A percentile compares a stretch with the other conserved stretches of the same genome.
Conservation (phyloP, 2,113 vertebrate genomes). For the Plestiodon gilberti region DNA sequence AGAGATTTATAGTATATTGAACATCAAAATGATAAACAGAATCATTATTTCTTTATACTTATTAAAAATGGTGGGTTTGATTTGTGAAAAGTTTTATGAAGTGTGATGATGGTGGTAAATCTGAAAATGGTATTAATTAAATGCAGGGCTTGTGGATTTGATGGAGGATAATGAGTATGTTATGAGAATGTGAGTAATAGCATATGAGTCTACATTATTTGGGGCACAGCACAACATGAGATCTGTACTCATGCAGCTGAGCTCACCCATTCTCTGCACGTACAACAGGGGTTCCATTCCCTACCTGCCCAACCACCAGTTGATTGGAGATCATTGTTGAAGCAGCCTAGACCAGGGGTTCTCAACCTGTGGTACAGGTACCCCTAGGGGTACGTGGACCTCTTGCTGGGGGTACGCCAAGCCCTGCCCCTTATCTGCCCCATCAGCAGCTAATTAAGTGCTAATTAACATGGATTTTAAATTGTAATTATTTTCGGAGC, state of each 20-base stretch:
- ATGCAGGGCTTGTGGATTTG: not conserved
- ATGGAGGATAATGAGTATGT: not conserved
- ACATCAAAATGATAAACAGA: not conserved
- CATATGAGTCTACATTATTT: not conserved
- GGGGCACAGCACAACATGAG: not conserved
- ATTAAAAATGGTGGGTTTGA: not conserved
- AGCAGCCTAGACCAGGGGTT: too few species aligned
- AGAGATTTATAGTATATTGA: not conserved
- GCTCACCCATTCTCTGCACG: not conserved
- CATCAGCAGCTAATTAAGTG: too few species aligned
- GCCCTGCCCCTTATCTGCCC: too few species aligned
- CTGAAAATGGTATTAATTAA: not conserved
- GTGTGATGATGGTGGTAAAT: not conserved
- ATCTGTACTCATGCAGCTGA: not conserved
- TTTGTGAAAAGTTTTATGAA: not conserved
- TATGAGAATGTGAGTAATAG: not conserved
- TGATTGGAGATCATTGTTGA: not conserved
- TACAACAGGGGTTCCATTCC: not conserved
- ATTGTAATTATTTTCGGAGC: too few species aligned
- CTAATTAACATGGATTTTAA: too few species aligned
- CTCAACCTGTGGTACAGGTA: too few species aligned
- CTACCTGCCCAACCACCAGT: not conserved
- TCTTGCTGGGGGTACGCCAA: too few species aligned
- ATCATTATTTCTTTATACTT: not conserved
- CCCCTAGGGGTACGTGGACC: too few species aligned